Evolutionary conservation across 2,888 invertebrate species (phyloP).

Genomic region (Epinotia brunnichana): DNA sequence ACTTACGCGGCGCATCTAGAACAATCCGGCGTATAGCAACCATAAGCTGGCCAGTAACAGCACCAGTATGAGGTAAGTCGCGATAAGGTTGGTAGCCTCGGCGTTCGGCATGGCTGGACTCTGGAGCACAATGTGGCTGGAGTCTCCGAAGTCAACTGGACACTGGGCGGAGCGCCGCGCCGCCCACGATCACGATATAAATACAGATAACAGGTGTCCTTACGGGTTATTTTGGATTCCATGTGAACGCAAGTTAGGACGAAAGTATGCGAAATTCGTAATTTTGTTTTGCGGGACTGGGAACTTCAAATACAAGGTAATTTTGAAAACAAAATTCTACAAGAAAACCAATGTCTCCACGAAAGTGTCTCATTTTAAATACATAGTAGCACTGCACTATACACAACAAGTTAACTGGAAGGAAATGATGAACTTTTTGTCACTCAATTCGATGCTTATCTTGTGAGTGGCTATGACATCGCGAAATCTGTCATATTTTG

Average conservation of each 20-base stretch:
- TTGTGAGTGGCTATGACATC: too few species aligned
- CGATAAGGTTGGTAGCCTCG: slow-evolving; percentile 87
- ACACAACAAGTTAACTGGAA: too few species aligned
- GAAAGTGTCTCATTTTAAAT: too few species aligned
- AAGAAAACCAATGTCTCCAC: too few species aligned
- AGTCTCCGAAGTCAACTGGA: neutral
- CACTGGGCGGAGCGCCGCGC: slow-evolving; percentile 14
- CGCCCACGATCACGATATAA: slow-evolving; percentile 25
- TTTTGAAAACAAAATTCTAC: too few species aligned
- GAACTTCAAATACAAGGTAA: too few species aligned
- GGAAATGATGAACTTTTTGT: too few species aligned
- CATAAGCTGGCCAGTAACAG: slow-evolving; percentile 86
- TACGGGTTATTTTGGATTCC: slow-evolving; percentile 1
- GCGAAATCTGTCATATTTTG: too few species aligned
- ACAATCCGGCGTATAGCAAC: slow-evolving; percentile 87
- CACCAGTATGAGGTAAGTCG: slow-evolving; percentile 88
- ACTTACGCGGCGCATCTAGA: slow-evolving; percentile 57
- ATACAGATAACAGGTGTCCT: slow-evolving; percentile 21
- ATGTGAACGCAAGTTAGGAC: neutral
- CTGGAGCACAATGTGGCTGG: neutral
- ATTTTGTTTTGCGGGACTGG: neutral
- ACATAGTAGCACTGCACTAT: too few species aligned
- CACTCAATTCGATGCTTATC: too few species aligned
- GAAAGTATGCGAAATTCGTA: neutral
- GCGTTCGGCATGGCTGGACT: slow-evolving; percentile 74